These are phyloP conservation scores for Leptopilina boulardi DNA, from an alignment of 1,140 invertebrate species.

Conservation along the genomic window DNA sequence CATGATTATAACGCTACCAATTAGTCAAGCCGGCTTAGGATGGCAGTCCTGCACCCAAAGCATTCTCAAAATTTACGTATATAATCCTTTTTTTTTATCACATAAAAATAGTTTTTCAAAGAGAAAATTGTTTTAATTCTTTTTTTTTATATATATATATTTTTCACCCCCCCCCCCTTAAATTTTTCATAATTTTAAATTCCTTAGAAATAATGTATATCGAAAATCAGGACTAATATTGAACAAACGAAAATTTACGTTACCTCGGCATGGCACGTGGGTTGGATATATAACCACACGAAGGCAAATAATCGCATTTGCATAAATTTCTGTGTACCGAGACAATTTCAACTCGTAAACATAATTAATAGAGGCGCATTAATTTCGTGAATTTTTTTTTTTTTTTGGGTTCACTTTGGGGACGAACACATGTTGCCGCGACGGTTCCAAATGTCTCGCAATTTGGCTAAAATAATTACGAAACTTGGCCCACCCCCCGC, in stretches of 20 bases:
- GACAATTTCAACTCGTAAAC: conserved; percentile 74
- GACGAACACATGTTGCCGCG: conserved; percentile 70
- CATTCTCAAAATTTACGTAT: conserved; percentile 9
- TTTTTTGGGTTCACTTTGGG: too few species aligned
- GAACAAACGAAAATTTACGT: background rate
- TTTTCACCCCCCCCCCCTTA: too few species aligned
- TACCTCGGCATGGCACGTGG: background rate
- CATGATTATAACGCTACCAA: conserved; percentile 77
- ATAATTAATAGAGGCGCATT: conserved; percentile 75
- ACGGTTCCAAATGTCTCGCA: conserved; percentile 72
- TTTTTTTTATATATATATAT: too few species aligned
- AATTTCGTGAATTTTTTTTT: conserved; percentile 74
- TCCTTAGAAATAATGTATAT: too few species aligned
- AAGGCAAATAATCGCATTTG: conserved; percentile 61
- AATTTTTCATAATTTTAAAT: too few species aligned
- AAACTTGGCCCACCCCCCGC: conserved; percentile 72
- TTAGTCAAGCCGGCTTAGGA: conserved; percentile 76
- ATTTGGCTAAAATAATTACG: conserved; percentile 76
- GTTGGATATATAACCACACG: background rate
- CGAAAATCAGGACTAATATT: background rate
- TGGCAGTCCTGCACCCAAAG: conserved; percentile 65
- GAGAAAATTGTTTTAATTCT: too few species aligned
- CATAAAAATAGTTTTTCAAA: conserved; percentile 12
- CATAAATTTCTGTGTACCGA: conserved; percentile 61
- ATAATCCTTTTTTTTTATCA: too few species aligned